Evolutionary conservation across 2,888 invertebrate species (phyloP).

Genomic region (Sphinx pinastri): DNA sequence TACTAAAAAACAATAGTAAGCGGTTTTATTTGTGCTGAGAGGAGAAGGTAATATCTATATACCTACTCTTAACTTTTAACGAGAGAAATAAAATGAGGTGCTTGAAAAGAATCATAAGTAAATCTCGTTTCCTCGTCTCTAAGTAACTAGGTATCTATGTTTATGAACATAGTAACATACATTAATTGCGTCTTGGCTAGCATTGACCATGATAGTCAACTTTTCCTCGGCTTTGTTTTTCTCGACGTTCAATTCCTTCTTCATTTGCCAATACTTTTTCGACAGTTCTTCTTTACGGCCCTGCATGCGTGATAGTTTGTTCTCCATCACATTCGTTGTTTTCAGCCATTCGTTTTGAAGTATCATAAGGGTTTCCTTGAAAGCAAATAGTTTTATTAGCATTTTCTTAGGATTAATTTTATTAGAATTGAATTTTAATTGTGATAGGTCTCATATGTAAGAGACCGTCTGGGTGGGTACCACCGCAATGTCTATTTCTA

Average conservation of each 20-base stretch:
- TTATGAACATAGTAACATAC: constrained; percentile 47
- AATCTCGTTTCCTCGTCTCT: no score
- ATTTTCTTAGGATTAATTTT: no score
- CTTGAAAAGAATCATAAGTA: no score
- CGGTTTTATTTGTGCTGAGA: not conserved
- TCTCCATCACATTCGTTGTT: constrained; percentile 68
- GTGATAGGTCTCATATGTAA: no score
- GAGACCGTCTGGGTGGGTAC: no score
- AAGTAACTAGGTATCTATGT: no score
- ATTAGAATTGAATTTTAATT: no score
- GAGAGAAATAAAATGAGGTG: no score
- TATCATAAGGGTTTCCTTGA: constrained; percentile 64
- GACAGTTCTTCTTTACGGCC: constrained; percentile 76
- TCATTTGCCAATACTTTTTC: constrained; percentile 77
- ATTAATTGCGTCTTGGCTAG: constrained; percentile 84
- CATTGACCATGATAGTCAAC: constrained; percentile 85
- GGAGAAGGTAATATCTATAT: not conserved
- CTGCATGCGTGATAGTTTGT: constrained; percentile 74
- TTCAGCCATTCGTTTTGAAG: constrained; percentile 80
- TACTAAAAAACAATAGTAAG: not conserved
- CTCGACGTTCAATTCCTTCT: constrained; percentile 79
- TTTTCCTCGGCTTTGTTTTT: constrained; percentile 78
- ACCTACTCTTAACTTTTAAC: no score
- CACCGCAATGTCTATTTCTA: no score
- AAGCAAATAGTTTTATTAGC: not conserved